Percentiles rank a stretch among this genome's conserved stretches.
Evolutionary conservation across 2,888 invertebrate species (phyloP).

Genomic region (Sericinus montela): DNA sequence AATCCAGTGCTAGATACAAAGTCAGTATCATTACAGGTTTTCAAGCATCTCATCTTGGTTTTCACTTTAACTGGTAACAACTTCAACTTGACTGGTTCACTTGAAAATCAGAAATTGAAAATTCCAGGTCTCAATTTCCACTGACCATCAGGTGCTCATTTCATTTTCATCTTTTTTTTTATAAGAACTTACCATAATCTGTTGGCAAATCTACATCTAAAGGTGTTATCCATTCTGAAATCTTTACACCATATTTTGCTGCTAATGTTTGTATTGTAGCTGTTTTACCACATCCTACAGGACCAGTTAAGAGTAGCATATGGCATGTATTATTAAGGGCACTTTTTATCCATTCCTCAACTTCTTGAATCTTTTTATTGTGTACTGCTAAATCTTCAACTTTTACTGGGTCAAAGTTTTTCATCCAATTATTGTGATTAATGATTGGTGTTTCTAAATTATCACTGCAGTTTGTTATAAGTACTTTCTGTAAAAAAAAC

Average conservation of each 20-base stretch:
- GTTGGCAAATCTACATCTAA: conserved; percentile 82
- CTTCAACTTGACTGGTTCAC: too few relatives aligned
- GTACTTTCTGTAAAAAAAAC: conserved; percentile 5
- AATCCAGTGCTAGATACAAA: too few relatives aligned
- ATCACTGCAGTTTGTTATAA: conserved; percentile 4
- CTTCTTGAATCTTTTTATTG: conserved; percentile 85
- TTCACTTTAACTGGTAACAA: too few relatives aligned
- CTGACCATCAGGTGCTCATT: too few relatives aligned
- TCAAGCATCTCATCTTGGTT: too few relatives aligned
- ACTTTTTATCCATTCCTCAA: conserved; percentile 83
- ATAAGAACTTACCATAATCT: conserved; percentile 64
- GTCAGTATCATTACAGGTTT: too few relatives aligned
- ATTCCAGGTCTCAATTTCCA: too few relatives aligned
- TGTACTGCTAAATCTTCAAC: conserved; percentile 85
- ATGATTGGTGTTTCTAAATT: conserved; percentile 23
- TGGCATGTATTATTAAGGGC: conserved; percentile 51
- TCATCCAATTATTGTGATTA: conserved; percentile 76
- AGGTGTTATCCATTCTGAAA: conserved; percentile 92
- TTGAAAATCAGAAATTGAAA: too few relatives aligned
- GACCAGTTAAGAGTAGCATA: conserved; percentile 87
- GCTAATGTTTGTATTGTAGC: conserved; percentile 84
- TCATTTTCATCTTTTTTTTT: too few relatives aligned
- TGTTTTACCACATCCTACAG: conserved; percentile 92
- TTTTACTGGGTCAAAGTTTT: conserved; percentile 78
- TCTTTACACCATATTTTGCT: conserved; percentile 76